A percentile compares a stretch with the other conserved stretches of the same genome.
These are phyloP conservation scores for Pygathrix nemaeus DNA, from an alignment of 2,113 vertebrate genomes.

Conservation along the genomic window DNA sequence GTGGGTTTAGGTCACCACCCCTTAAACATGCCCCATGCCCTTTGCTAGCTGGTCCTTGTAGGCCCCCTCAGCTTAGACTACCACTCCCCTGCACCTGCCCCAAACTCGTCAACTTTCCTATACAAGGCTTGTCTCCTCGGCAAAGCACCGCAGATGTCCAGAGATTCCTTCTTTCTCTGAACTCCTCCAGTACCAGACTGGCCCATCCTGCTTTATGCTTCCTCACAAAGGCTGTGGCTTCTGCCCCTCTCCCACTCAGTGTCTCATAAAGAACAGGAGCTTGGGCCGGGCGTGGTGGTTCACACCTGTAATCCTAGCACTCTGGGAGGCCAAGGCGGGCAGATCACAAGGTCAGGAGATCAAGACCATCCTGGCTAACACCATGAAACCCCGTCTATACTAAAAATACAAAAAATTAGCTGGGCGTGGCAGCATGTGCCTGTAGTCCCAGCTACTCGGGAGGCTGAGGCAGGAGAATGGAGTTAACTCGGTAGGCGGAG, in stretches of 20 bases:
- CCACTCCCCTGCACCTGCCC: background rate
- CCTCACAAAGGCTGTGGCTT: slow-evolving; percentile 54
- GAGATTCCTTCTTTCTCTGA: slow-evolving; percentile 49
- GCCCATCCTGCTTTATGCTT: background rate
- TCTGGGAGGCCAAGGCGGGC: too few species aligned
- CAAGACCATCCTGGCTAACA: too few species aligned
- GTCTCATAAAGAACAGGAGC: slow-evolving; percentile 55
- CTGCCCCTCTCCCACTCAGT: slow-evolving; percentile 51
- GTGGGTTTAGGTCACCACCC: background rate
- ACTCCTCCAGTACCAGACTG: background rate
- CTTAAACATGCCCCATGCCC: background rate
- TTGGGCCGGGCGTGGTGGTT: background rate
- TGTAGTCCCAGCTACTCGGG: too few species aligned
- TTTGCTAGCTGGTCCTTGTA: background rate
- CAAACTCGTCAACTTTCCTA: slow-evolving; percentile 26
- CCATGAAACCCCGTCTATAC: too few species aligned
- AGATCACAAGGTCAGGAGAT: too few species aligned
- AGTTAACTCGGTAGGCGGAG: too few species aligned
- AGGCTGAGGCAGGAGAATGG: too few species aligned
- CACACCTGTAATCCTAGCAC: too few species aligned
- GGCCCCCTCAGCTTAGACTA: background rate
- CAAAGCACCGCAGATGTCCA: background rate
- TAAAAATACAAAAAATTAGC: too few species aligned
- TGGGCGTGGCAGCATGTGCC: too few species aligned
- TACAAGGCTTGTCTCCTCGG: background rate